Evolutionary conservation across 2,888 invertebrate genomes (phyloP), one percentile per base, ranked within the genome.

Genomic region (Sarcophaga subvicina): DNA sequence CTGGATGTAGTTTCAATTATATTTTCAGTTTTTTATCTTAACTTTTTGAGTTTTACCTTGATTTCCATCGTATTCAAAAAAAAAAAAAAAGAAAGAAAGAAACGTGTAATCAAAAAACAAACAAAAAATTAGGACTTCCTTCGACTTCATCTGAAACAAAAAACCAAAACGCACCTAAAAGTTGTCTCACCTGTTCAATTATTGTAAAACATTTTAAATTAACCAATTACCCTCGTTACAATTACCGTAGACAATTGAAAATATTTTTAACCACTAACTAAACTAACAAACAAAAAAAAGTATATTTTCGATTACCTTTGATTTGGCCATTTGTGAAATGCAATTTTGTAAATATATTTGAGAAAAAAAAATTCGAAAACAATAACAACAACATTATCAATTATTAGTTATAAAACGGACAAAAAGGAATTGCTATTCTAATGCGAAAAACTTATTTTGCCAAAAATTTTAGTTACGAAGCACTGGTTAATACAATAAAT

Each of bases 1-100:
- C 90, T 92, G 90, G 90, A 90, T 91, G 92, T 92, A 91, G 89
- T 91, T 92, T 91, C 91, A 82, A 90, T 90, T 90, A 89, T 87
- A 86, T 75, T 86, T 83, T 88, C 73, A 80, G 86, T 88, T 84
- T 76, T 78, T 88, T 78, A 86, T 76, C 49, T 69, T 22, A 5
- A 27, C 27, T 67, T 83, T 71, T 86, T 83, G 66, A 84, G 86
- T 85, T 83, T 73, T 62, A 84, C 86, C 84, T 62, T 79, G 79
- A 76, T 72, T 81, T 80, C 69, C 73, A 37, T 37, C 8, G 37
- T 37, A 37, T 37, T 37, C 37, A 37, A 37, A 37, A 37, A 37
- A 27, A 27, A 27, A 80, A 78, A 67, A 27, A 63, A 64, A 78
- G 67, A 12, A 11, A 67, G n/a, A 67, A 63, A 17, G 49, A 59